Conservation (phyloP, 1,140 invertebrate genomes). For the Pomacea maculata region DNA sequence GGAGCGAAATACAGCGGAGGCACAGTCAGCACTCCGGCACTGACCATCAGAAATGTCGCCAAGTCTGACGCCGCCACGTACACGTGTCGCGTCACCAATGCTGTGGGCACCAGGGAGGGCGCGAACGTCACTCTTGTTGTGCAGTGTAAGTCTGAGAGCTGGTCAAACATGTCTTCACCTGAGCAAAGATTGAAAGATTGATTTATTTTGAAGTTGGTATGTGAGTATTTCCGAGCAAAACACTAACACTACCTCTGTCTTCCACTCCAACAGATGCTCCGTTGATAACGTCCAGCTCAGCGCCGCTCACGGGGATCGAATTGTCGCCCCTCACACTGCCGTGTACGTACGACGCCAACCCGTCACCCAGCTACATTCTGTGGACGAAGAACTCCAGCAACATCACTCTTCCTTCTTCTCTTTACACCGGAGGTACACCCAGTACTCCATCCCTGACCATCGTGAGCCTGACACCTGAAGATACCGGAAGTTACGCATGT, state of each 20-base stretch:
- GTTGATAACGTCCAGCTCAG: not conserved
- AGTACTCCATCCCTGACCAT: constrained; percentile 9
- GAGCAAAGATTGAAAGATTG: no score
- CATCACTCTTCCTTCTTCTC: not conserved
- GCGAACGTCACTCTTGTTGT: constrained; percentile 10
- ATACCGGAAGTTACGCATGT: constrained; percentile 13
- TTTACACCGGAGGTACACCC: constrained; percentile 11
- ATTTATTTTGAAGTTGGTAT: no score
- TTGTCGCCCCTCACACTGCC: not conserved
- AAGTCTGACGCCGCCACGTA: constrained; percentile 5
- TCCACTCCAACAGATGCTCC: constrained; percentile 3
- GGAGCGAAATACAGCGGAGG: constrained; percentile 11
- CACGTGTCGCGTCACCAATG: constrained; percentile 8
- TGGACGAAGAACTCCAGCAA: constrained; percentile 8
- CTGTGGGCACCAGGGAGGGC: not conserved
- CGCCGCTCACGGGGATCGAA: not conserved
- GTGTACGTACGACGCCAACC: constrained; percentile 9
- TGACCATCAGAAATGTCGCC: not conserved
- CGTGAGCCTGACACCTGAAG: not conserved
- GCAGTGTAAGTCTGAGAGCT: constrained; percentile 7
- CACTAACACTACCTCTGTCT: no score
- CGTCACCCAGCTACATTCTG: not conserved
- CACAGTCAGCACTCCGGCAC: not conserved
- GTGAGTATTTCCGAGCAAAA: no score
- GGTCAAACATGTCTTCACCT: no score